phyloP scores from a whole-genome alignment of 2,797 vertebrate species.

The Bradypodion ventrale region DNA sequence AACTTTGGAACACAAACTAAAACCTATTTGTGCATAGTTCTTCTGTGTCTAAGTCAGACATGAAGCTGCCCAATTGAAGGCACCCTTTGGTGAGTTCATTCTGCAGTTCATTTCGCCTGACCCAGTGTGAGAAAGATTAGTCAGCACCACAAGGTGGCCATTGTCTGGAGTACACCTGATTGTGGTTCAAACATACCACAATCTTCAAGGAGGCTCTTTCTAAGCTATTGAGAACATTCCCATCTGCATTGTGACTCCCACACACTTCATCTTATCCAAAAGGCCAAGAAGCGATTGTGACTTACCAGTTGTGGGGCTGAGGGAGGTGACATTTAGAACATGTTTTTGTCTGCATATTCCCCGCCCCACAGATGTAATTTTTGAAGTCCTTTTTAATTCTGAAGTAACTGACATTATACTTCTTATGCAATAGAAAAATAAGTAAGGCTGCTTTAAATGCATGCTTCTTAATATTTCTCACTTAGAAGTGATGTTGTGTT shows the following conservation, averaged over 20 bases:
- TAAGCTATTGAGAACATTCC: neutral
- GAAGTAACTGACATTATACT: conserved; percentile 19
- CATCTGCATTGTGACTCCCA: neutral
- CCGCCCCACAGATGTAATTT: conserved; percentile 11
- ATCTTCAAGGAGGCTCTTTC: too few relatives aligned
- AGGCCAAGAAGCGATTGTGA: too few relatives aligned
- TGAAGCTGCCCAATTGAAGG: too few relatives aligned
- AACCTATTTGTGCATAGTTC: conserved; percentile 46
- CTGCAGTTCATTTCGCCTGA: too few relatives aligned
- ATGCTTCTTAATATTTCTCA: neutral
- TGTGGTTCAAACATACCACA: too few relatives aligned
- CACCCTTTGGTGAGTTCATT: too few relatives aligned
- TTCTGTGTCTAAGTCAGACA: too few relatives aligned
- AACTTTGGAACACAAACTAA: neutral
- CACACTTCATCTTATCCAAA: too few relatives aligned
- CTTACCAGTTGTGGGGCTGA: too few relatives aligned
- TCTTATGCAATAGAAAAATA: neutral
- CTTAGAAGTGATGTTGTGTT: conserved; percentile 1
- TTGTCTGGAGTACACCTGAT: too few relatives aligned
- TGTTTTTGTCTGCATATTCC: neutral
- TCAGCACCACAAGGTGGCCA: too few relatives aligned
- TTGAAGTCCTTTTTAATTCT: conserved; percentile 30
- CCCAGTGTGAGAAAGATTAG: too few relatives aligned
- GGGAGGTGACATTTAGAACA: neutral
- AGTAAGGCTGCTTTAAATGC: conserved; percentile 17